Evolutionary conservation across 2,888 invertebrate species (phyloP), one percentile per base, ranked within the genome.

Genomic region (Sinhomidia bicolor): DNA sequence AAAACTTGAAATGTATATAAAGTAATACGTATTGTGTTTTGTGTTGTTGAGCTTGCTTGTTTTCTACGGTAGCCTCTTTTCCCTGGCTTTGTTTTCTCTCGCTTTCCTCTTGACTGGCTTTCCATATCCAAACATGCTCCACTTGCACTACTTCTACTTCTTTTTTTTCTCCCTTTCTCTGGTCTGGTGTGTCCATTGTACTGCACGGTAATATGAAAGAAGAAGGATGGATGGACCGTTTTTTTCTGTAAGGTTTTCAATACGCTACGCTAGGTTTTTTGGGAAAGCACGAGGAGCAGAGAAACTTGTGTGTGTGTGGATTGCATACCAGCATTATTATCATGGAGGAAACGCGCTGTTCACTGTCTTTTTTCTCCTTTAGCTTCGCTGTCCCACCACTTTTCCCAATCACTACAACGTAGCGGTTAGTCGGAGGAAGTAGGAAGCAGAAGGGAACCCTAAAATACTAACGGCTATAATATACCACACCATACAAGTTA

Each of bases 1-100:
- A 3, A 79, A 57, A 12, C 17, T 12, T 36, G 6, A 57, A 54
- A 36, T 36, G n/a, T 29, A 3, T 26, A 10, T 14, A 20, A 26
- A n/a, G 20, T 76, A 44, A 26, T 41, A 71, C 10, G 41, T 71
- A 71, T 41, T 12, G 47, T 20, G n/a, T 41, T 12, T 62, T 62
- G 29, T 62, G 62, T 20, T 57, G 20, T 20, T 51, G 51, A 10
- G 51, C 12, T 6, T 57, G 57, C 20, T 57, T 57, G 14, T n/a
- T 65, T 32, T 36, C n/a, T n/a, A 26, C 88, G 90, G 89, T 91
- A 90, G 90, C 88, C 89, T 90, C 89, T 89, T 85, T 90, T 88
- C 71, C 85, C 88, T 88, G 80, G 85, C 85, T 89, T 89, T 65
- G 65, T 65, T 65, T 65, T 65, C 36, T 65, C 36, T 65, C 65